phyloP scores from a whole-genome alignment of 2,888 invertebrate species.

The Agrotis exclamationis region DNA sequence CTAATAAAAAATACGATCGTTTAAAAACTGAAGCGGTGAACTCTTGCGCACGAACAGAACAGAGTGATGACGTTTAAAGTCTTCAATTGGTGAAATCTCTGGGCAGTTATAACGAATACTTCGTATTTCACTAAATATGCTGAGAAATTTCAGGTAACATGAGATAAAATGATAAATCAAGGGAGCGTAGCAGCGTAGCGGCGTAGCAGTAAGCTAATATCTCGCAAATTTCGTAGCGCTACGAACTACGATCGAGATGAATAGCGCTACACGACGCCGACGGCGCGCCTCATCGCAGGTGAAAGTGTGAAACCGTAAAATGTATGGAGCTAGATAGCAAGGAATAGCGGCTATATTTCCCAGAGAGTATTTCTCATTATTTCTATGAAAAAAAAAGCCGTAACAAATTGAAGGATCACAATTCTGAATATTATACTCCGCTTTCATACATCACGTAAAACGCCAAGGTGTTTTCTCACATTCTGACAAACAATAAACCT shows the following conservation, averaged over 20 bases:
- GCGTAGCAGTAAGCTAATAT: conserved; percentile 33
- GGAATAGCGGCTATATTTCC: neutral
- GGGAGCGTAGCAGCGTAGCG: conserved; percentile 26
- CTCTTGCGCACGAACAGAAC: no score
- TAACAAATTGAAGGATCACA: no score
- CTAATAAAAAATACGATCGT: no score
- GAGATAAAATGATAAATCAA: conserved; percentile 10
- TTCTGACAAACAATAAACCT: no score
- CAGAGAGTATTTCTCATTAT: neutral
- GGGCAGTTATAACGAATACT: neutral
- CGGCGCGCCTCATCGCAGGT: conserved; percentile 18
- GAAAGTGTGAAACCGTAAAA: conserved; percentile 29
- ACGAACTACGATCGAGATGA: conserved; percentile 39
- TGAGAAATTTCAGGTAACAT: neutral
- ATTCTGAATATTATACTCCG: no score
- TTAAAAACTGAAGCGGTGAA: no score
- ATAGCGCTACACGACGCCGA: conserved; percentile 32
- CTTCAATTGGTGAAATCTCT: no score
- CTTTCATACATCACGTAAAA: no score
- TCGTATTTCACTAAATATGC: neutral
- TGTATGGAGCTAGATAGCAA: conserved; percentile 6
- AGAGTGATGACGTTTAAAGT: neutral
- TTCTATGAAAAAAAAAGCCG: neutral
- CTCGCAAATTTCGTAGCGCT: conserved; percentile 47
- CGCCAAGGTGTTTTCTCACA: no score